These are phyloP conservation scores for Anneissia japonica DNA, from an alignment of 35 echinoderm and acorn worm species.

Conservation along the genomic window DNA sequence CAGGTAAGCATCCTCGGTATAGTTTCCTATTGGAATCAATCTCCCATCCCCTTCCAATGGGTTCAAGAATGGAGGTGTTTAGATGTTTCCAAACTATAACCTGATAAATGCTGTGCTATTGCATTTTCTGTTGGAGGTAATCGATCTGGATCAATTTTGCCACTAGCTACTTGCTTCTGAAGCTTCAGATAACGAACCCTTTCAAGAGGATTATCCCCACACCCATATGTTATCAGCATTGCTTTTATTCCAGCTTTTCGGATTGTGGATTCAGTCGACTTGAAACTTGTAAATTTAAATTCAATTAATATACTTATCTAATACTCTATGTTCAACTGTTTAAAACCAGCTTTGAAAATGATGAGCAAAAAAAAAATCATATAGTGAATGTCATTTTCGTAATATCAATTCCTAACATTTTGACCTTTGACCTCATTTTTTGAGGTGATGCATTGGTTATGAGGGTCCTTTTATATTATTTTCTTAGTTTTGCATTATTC, in stretches of 20 bases:
- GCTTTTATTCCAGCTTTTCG: slow-evolving; percentile 23
- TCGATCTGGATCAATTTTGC: slow-evolving; percentile 36
- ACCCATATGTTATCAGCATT: slow-evolving; percentile 31
- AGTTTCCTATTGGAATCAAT: not conserved
- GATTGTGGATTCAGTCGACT: too few relatives aligned
- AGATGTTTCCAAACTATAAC: not conserved
- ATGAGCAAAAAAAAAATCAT: too few relatives aligned
- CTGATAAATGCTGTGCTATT: not conserved
- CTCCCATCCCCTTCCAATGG: slow-evolving; percentile 2
- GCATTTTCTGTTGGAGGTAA: not conserved
- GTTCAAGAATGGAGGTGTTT: slow-evolving; percentile 9
- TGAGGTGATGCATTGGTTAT: too few relatives aligned
- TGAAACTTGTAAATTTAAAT: slow-evolving; percentile 53
- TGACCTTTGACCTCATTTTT: too few relatives aligned
- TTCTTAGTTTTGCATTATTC: too few relatives aligned
- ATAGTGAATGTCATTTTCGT: too few relatives aligned
- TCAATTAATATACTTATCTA: too few relatives aligned
- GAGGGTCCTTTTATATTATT: too few relatives aligned
- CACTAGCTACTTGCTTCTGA: slow-evolving; percentile 28
- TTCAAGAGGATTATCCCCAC: slow-evolving; percentile 38
- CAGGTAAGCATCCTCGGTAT: not conserved
- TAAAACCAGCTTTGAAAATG: too few relatives aligned
- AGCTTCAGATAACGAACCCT: slow-evolving; percentile 25
- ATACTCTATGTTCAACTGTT: too few relatives aligned
- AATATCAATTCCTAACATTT: too few relatives aligned